Base-by-base conservation (phyloP, 2,113 vertebrate species). In the Hippocampus comes region DNA sequence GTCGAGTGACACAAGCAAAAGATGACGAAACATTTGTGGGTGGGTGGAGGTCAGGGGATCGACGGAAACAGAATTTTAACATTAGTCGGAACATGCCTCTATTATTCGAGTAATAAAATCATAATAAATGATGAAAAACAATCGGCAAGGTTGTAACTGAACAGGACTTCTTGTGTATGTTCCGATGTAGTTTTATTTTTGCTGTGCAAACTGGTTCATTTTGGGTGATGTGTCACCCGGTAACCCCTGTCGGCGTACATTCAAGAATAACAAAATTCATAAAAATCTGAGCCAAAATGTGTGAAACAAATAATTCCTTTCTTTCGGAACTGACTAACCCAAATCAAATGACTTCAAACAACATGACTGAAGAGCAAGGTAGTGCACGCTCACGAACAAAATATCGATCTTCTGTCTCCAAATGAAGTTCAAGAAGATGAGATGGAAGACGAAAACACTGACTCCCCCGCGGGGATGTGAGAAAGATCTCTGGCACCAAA, bases 401-500 rank as follows among this genome's bases (percentile, higher is more conserved):
- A 57, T 90, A 93, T 90, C 79, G 90, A 93, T 91, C 88, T 27
- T 56, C 73, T 72, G 82, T 91, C 85, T 89, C 85, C 74, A 86
- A 86, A 84, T 87, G 77, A 80, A 90, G 86, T 88, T 91, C 88
- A 90, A 90, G 84, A 81, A 86, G 78, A 79, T 82, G 77, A 75
- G 82, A 85, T 78, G 12, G 56, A 81, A 84, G 85, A 73, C 77
- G 77, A 88, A 80, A 78, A 90, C 76, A 83, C 82, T 73, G 83
- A 80, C 88, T 90, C 87, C 68, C 34, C 49, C 20, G 27, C 68
- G 78, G 90, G 84, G 83, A 85, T 63, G 41, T 67, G 73, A 88
- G 84, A 89, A 87, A 87, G 76, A 76, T 84, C 87, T 88, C 89
- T 79, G 68, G 87, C 85, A 90, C 89, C 90, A 91, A 90, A 91